Conservation (phyloP, 2,113 vertebrate genomes). For the Motacilla tschutschensis region DNA sequence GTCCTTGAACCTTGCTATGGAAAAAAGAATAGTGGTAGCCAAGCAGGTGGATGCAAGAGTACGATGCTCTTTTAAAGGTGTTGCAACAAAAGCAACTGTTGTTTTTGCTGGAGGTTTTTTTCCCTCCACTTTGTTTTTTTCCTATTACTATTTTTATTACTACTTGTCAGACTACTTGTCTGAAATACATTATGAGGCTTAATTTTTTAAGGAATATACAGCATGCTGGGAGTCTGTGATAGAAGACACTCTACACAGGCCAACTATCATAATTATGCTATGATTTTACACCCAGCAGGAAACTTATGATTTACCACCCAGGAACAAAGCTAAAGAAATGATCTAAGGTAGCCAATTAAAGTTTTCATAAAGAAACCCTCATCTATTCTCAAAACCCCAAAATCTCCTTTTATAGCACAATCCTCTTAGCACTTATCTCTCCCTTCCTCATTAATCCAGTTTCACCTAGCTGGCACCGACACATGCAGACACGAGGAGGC, state of each 20-base stretch:
- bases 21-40: neutral
- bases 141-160: slow-evolving; percentile 45
- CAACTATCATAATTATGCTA: slow-evolving; percentile 50
- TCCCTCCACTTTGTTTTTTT: neutral
- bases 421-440: slow-evolving; percentile 54
- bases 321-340: slow-evolving; percentile 63
- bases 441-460: slow-evolving; percentile 59
- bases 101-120: neutral
- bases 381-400: slow-evolving; percentile 46
- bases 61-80: slow-evolving; percentile 11
- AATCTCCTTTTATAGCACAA: slow-evolving; percentile 61
- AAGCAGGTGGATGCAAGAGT: neutral
- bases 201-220: slow-evolving; percentile 31
- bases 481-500: slow-evolving; percentile 4
- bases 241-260: slow-evolving; percentile 31
- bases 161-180: slow-evolving; percentile 55
- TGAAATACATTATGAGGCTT: slow-evolving; percentile 25
- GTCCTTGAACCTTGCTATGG: neutral
- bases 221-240: slow-evolving; percentile 45
- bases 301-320: slow-evolving; percentile 60
- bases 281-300: slow-evolving; percentile 54
- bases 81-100: slow-evolving; percentile 14
- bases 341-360: slow-evolving; percentile 65
- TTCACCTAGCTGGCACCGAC: slow-evolving; percentile 51
- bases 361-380: slow-evolving; percentile 59